Percentiles rank a stretch among this genome's conserved stretches.
Evolutionary conservation across 2,113 vertebrate genomes (phyloP).

Genomic region (Platichthys stellatus): DNA sequence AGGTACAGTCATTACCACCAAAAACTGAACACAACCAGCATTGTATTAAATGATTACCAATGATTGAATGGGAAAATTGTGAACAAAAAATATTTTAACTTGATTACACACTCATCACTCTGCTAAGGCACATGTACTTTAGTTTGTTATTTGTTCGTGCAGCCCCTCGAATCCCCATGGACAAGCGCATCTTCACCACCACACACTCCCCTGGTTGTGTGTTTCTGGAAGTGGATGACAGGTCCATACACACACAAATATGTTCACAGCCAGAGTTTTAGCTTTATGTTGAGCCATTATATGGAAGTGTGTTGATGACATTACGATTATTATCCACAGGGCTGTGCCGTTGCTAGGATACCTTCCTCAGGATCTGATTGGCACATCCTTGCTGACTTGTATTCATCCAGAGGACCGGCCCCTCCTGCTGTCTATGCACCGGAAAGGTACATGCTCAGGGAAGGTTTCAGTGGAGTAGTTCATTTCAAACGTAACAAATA

Average conservation of each 20-base stretch:
- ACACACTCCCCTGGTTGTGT: conserved; percentile 92
- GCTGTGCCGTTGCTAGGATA: conserved; percentile 92
- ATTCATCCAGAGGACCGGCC: conserved; percentile 89
- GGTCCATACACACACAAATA: conserved; percentile 75
- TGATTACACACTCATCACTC: neutral
- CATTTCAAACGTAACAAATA: neutral
- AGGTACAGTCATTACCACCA: conserved; percentile 71
- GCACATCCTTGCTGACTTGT: conserved; percentile 85
- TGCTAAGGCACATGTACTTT: neutral
- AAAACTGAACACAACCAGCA: no score
- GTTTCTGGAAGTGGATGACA: conserved; percentile 93
- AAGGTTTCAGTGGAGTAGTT: neutral
- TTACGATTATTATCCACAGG: conserved; percentile 68
- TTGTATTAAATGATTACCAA: no score
- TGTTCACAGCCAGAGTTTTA: neutral
- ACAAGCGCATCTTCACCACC: conserved; percentile 94
- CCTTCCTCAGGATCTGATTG: conserved; percentile 92
- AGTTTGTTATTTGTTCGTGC: conserved; percentile 17
- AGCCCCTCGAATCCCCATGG: conserved; percentile 90
- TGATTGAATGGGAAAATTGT: no score
- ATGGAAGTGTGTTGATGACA: neutral
- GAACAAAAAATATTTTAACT: no score
- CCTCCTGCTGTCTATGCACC: conserved; percentile 88
- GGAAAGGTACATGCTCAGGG: conserved; percentile 81
- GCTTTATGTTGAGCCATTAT: neutral